Base-by-base conservation (phyloP, 2,797 vertebrate genomes). In the Megaceryle alcyon region DNA sequence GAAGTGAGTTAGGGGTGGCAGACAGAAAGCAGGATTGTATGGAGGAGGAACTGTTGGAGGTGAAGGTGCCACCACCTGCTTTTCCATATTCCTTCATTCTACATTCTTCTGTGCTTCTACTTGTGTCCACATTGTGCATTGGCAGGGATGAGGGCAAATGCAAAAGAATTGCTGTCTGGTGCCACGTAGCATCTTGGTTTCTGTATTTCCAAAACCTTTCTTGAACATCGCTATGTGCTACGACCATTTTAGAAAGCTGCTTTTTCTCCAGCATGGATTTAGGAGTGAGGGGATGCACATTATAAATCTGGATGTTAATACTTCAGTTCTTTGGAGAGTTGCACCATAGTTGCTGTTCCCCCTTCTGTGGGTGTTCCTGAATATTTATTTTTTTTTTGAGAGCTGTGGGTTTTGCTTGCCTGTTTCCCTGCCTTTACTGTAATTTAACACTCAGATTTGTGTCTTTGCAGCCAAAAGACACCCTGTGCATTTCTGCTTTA, bases 231-330 rank as follows among this genome's bases (percentile, higher is more conserved):
- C 25, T 92, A 3, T 35, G 41, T 59, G 16, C 88, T 81, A 63
- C 23, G 78, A 9, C 25, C 21, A 60, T 83, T 81, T 69, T 31
- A 39, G 72, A 82, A 54, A 23, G 31, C 69, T 78, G 26, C 21
- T 84, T 90, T 82, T 80, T 68, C 46, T 92, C 43, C 46, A 78
- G 14, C 46, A 77, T 63, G 51, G 56, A 31, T 88, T 84, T 72
- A 16, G 66, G 72, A 53, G 51, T 46, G 46, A 49, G 63, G n/a
- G 35, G 77, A 76, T 86, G 56, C 73, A 91, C 23, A 0, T 84
- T 91, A 54, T 94, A 91, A 92, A 95, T 95, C 85, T 92, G 70
- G 53, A 91, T 79, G 59, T 68, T 95, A 92, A 89, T 94, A 92
- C n/a, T 85, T 60, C 6, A 22, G 12, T 6, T 84, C 76, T 84